Base-by-base conservation (phyloP, 2,797 vertebrate genomes). In the Decapterus maruadsi region DNA sequence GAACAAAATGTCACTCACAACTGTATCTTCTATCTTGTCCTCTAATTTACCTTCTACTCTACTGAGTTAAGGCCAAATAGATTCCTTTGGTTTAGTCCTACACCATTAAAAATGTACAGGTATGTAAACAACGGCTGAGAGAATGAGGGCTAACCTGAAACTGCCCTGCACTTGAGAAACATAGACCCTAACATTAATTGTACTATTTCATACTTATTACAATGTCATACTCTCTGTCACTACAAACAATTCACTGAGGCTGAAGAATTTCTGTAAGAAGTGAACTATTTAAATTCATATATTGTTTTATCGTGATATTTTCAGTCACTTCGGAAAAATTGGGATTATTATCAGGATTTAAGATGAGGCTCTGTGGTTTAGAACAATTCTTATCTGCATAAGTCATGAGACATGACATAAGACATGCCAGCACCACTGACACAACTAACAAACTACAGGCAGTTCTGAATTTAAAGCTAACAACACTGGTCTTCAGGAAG, bases 11-110 rank as follows among this genome's bases (percentile, higher is more conserved):
- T 53, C 8, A 59, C 58, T 46, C 12, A 11, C 6, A 3, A 31
- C 11, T 7, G 4, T 20, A 13, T 2, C 4, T 6, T 0, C 11
- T 20, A 13, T 2, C 4, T 6, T 0, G 8, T 54, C 55, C 48
- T 42, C 4, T n/a, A 63, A 68, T 40, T 53, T n/a, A n/a, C n/a
- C n/a, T n/a, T n/a, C n/a, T n/a, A n/a, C n/a, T n/a, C n/a, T n/a
- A n/a, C n/a, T n/a, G n/a, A n/a, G n/a, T n/a, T 63, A 31, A 62
- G 42, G 2, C 16, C 56, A 9, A 31, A 11, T 1, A 17, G 7
- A 51, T 58, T 54, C 4, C 43, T 58, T 43, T 13, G 11, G 46
- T n/a, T n/a, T 9, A 48, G 46, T 51, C 14, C 10, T 17, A 14
- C n/a, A 16, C 66, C 43, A 26, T 71, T 31, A 20, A 56, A 20